A percentile compares a stretch with the other conserved stretches of the same genome.
Evolutionary conservation across 2,797 vertebrate species (phyloP).

Genomic region (Discoglossus pictus): DNA sequence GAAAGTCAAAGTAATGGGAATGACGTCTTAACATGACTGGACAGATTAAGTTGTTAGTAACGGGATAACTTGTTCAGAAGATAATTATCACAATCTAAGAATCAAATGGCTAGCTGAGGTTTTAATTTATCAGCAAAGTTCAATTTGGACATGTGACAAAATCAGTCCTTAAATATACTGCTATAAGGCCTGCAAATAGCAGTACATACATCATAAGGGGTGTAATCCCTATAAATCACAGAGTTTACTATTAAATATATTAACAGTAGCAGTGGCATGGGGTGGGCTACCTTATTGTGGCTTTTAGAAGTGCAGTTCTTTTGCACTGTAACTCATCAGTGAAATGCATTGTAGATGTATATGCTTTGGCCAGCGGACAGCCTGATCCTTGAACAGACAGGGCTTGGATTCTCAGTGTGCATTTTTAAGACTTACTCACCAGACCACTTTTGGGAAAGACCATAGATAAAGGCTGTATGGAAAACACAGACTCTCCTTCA

Average conservation of each 20-base stretch:
- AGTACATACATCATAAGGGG: too few relatives aligned
- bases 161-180: neutral
- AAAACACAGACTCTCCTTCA: constrained; percentile 30
- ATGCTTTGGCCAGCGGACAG: neutral
- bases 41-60: neutral
- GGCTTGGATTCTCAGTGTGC: neutral
- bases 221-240: too few relatives aligned
- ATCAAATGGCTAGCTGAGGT: neutral
- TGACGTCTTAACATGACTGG: neutral
- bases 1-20: neutral
- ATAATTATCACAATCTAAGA: neutral
- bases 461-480: neutral
- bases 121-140: neutral
- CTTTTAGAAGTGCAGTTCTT: too few relatives aligned
- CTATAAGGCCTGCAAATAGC: neutral
- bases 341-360: too few relatives aligned
- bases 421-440: neutral
- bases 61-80: neutral
- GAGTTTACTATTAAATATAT: too few relatives aligned
- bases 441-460: neutral
- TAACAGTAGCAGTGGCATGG: too few relatives aligned
- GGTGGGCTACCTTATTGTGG: too few relatives aligned
- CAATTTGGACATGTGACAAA: constrained; percentile 1
- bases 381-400: constrained; percentile 1
- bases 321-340: neutral